These are phyloP conservation scores for Steinernema khuongi DNA, from an alignment of 1,140 invertebrate species.

Conservation along the genomic window DNA sequence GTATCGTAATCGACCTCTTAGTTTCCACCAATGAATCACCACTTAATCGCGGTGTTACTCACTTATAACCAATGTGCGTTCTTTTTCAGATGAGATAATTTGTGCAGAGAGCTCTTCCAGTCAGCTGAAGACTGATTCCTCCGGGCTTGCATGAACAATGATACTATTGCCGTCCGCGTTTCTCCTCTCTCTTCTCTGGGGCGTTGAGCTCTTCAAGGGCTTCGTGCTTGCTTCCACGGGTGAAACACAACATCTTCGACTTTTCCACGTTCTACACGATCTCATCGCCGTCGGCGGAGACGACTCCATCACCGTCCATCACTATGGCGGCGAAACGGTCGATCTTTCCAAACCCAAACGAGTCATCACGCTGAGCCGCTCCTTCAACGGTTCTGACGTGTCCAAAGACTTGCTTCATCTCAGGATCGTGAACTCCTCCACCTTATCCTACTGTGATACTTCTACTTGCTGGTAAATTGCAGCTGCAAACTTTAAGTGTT, in stretches of 20 bases:
- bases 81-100: background rate
- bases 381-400: background rate
- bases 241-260: background rate
- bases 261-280: background rate
- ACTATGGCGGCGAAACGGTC: background rate
- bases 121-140: background rate
- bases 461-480: background rate
- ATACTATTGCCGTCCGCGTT: background rate
- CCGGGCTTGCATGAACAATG: constrained; percentile 1
- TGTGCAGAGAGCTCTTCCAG: background rate
- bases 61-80: too few species aligned
- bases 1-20: too few species aligned
- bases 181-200: background rate
- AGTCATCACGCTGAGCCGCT: background rate
- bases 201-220: too few species aligned
- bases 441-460: background rate
- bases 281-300: background rate
- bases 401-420: background rate
- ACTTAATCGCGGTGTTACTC: too few species aligned
- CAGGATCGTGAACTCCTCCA: background rate
- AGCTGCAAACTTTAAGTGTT: background rate
- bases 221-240: background rate
- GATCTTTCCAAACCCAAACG: background rate
- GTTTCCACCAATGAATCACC: too few species aligned
- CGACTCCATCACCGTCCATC: background rate